These are phyloP conservation scores for Macrobrachium rosenbergii DNA, from an alignment of 1,140 invertebrate species.

Conservation along the genomic window DNA sequence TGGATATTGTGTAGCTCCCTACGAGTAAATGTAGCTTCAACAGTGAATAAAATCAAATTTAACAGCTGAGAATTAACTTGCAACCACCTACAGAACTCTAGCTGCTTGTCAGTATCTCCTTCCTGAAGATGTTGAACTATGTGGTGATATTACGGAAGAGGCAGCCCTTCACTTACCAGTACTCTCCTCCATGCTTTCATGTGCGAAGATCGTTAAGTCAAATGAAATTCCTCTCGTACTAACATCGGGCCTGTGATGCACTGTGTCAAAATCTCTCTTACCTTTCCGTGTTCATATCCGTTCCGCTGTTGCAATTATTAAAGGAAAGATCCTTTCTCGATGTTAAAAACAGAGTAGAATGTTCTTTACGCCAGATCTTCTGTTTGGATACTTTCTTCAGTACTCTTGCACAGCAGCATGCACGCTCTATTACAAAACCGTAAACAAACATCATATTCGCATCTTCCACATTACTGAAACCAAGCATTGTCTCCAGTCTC, in stretches of 20 bases:
- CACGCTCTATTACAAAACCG: too few species aligned
- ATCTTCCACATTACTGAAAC: too few species aligned
- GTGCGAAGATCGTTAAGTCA: neutral
- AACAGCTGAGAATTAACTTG: neutral
- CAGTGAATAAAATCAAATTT: neutral
- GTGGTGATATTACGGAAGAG: too few species aligned
- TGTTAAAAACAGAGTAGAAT: too few species aligned
- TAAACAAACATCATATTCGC: too few species aligned
- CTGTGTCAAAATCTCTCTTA: neutral
- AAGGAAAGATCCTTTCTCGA: neutral
- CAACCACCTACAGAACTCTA: neutral
- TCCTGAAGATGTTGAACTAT: neutral
- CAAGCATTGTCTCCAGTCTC: too few species aligned
- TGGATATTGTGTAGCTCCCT: neutral
- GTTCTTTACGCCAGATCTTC: too few species aligned
- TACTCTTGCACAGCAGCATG: too few species aligned
- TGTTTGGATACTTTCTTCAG: too few species aligned
- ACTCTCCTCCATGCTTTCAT: slow-evolving; percentile 1
- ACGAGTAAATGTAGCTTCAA: neutral
- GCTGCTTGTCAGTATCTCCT: neutral
- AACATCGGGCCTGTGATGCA: neutral
- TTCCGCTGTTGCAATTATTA: neutral
- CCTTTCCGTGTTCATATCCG: too few species aligned
- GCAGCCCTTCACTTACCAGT: too few species aligned
- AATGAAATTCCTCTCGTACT: slow-evolving; percentile 7